A percentile compares a stretch with the other conserved stretches of the same genome.
These are phyloP conservation scores for Idaea straminata DNA, from an alignment of 2,888 invertebrate genomes.

Conservation along the genomic window DNA sequence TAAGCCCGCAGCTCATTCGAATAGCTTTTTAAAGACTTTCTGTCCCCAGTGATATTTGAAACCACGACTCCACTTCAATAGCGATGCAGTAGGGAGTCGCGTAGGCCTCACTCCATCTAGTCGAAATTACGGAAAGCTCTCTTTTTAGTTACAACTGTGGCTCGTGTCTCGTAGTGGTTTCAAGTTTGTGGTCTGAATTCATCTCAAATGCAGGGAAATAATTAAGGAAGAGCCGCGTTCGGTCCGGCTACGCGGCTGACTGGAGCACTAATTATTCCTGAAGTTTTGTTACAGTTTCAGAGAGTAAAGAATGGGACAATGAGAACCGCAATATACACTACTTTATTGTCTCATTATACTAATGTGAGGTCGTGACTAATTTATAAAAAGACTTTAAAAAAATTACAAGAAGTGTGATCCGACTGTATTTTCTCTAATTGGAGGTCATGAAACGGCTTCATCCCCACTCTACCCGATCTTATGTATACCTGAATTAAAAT, in stretches of 20 bases:
- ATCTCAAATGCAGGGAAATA: constrained; percentile 26
- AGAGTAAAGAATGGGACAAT: constrained; percentile 18
- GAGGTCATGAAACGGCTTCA: no score
- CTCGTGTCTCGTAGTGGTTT: not conserved
- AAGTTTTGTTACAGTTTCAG: constrained; percentile 24
- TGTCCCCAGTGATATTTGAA: no score
- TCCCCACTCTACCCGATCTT: no score
- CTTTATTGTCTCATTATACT: not conserved
- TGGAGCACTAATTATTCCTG: constrained; percentile 30
- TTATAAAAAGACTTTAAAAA: not conserved
- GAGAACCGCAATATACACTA: not conserved
- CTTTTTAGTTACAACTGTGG: not conserved
- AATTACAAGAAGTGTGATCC: no score
- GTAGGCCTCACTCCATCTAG: no score
- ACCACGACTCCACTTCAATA: no score
- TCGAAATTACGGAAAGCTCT: no score
- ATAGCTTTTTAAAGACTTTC: no score
- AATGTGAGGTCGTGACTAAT: not conserved
- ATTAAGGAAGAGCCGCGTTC: constrained; percentile 25
- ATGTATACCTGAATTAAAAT: no score
- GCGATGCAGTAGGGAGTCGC: no score
- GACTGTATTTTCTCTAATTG: no score
- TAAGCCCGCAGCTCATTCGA: no score
- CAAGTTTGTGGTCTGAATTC: not conserved
- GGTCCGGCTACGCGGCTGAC: constrained; percentile 11